Base-by-base conservation (phyloP, 92 coral and sea anemone genomes). In the Phymanthus crucifer region DNA sequence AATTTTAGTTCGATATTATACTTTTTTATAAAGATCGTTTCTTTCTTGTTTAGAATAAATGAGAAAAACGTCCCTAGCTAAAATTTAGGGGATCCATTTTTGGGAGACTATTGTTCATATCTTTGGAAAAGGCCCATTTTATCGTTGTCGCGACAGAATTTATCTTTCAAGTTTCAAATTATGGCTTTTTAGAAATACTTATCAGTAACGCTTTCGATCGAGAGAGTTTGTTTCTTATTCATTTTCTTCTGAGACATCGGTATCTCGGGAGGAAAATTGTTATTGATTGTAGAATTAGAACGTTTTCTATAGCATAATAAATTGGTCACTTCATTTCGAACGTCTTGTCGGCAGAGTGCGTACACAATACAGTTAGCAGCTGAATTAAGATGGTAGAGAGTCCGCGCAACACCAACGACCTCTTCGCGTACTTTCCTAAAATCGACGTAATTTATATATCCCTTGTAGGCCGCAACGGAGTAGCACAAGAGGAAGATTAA, bases 291-390 rank as follows among this genome's bases (percentile, higher is more conserved):
- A 61, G 16, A 3, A 1, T 6, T 9, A 5, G 68, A 24, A 8
- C 34, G 68, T 61, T 61, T 61, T 34, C 17, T n/a, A 61, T 24
- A 61, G 16, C 68, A 27, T 0, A 61, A 4, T 61, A 26, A 45
- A 27, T 43, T 65, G 64, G 38, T 75, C 13, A 83, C 73, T 47
- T 83, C 87, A 26, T 57, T 66, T n/a, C 87, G 46, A 0, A 83
- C 82, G 29, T 83, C 82, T 38, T 50, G 77, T 4, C 82, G 72
- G 31, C 81, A 83, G 40, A 83, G 71, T 18, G 87, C 81, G 34
- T 83, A 83, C 34, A 83, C 82, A 21, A 83, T 77, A 58, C 81
- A 83, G 70, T 83, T 83, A 3, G 82, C 77, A 16, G 87, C 87
- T 11, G 87, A 83, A 47, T 83, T 83, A 45, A 82, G 32, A 43